Base-by-base conservation (phyloP, 1,140 invertebrate genomes). In the Lasaia peninsularis region DNA sequence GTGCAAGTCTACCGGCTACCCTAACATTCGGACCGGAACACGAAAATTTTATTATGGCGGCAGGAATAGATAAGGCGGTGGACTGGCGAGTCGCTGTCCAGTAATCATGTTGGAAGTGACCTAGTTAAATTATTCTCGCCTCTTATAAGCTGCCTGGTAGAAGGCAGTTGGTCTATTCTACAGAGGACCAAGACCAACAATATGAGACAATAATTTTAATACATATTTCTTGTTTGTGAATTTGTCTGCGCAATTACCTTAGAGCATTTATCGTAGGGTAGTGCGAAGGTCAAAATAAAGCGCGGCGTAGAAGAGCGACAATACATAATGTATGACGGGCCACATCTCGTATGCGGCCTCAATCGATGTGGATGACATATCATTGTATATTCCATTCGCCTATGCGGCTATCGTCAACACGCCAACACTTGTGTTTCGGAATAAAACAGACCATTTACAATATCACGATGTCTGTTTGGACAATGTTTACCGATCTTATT, bases 281-380 rank as follows among this genome's bases (percentile, higher is more conserved):
- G 48, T 56, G 35, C 55, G 71, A 75, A 83, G 73, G 70, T 71
- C 71, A 62, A 59, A 59, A 63, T 33, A 54, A 49, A 73, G 64
- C 62, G 60, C 53, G 70, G 65, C 75, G 77, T 77, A 80, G 81
- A 73, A 78, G 65, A 60, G 58, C 67, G 62, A 65, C 69, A 75
- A 83, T 86, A 82, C 77, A 87, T 85, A 71, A 87, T 85, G 73
- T 84, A 87, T 85, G 80, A 78, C 69, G 78, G 58, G 57, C 66
- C 75, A 60, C 80, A 86, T 86, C 85, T 86, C 71, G 76, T 80
- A 86, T 86, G 81, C 83, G 83, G 76, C 85, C 85, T 86, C 83
- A 84, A 85, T 88, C 83, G 81, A 85, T 78, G 81, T 81, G 81
- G 86, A 82, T 85, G 81, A 86, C 82, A 88, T 74, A 73, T 86